Conservation (phyloP, 1,140 invertebrate genomes). For the Polypedilum vanderplanki region DNA sequence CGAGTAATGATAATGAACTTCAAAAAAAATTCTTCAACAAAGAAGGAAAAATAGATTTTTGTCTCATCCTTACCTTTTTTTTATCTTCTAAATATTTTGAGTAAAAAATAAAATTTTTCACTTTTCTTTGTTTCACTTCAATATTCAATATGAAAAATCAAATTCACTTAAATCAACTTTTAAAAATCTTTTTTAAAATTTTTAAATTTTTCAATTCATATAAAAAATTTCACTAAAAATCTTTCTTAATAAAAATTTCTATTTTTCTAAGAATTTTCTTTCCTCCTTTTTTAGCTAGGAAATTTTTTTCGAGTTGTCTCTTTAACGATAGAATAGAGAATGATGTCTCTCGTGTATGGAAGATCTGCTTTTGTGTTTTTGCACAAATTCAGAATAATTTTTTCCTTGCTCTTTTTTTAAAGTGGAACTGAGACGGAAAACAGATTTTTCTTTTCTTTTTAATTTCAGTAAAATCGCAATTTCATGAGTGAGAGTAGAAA, state of each 20-base stretch:
- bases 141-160: no score
- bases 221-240: background rate
- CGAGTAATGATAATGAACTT: no score
- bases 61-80: no score
- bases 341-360: background rate
- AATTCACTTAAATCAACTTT: background rate
- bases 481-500: background rate
- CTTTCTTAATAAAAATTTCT: background rate
- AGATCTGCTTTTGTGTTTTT: constrained; percentile 13
- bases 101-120: no score
- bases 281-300: background rate
- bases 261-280: background rate
- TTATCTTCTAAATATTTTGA: no score
- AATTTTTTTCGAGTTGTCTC: background rate
- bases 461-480: background rate
- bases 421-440: constrained; percentile 16
- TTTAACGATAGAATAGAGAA: background rate
- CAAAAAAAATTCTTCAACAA: no score
- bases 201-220: background rate
- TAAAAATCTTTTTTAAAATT: background rate
- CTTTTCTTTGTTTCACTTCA: no score
- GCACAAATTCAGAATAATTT: background rate
- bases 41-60: no score
- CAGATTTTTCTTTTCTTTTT: constrained; percentile 6
- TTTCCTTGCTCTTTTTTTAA: constrained; percentile 2